phyloP scores from a whole-genome alignment of 2,888 invertebrate genomes.

The Drosophila colorata region DNA sequence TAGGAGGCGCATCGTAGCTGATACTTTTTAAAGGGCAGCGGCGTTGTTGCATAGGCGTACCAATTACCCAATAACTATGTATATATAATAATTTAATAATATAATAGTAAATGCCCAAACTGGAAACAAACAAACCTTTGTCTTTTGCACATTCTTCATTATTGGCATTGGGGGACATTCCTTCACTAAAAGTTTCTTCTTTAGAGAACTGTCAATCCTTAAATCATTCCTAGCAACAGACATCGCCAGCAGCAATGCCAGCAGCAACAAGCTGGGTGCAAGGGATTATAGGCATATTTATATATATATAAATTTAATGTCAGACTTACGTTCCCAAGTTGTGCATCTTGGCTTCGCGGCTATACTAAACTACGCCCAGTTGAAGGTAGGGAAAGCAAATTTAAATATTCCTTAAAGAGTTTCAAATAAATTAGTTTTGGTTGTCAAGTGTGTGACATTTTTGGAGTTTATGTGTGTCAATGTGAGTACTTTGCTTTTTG shows the following conservation, averaged over 20 bases:
- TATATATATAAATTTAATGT: not conserved
- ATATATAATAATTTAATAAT: too few species aligned
- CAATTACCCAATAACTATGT: constrained; percentile 58
- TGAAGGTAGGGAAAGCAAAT: not conserved
- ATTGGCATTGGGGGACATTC: constrained; percentile 28
- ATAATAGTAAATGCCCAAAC: too few species aligned
- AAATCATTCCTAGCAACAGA: not conserved
- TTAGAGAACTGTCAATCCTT: not conserved
- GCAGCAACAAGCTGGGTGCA: not conserved
- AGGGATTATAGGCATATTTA: not conserved
- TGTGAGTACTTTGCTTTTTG: too few species aligned
- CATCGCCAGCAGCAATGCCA: not conserved
- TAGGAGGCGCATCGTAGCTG: constrained; percentile 49
- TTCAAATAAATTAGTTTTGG: constrained; percentile 22
- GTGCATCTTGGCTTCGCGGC: not conserved
- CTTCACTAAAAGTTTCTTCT: not conserved
- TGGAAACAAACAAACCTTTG: constrained; percentile 17
- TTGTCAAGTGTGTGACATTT: constrained; percentile 2
- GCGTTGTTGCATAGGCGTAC: constrained; percentile 61
- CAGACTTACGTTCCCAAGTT: not conserved
- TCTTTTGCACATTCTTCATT: constrained; percentile 18
- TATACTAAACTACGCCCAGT: not conserved
- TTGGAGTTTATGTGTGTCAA: too few species aligned
- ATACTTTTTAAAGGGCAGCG: constrained; percentile 20
- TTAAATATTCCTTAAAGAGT: not conserved